A percentile compares a stretch with the other conserved stretches of the same genome.
These are phyloP conservation scores for Subacronicta megacephala DNA, from an alignment of 2,888 invertebrate species.

Conservation along the genomic window DNA sequence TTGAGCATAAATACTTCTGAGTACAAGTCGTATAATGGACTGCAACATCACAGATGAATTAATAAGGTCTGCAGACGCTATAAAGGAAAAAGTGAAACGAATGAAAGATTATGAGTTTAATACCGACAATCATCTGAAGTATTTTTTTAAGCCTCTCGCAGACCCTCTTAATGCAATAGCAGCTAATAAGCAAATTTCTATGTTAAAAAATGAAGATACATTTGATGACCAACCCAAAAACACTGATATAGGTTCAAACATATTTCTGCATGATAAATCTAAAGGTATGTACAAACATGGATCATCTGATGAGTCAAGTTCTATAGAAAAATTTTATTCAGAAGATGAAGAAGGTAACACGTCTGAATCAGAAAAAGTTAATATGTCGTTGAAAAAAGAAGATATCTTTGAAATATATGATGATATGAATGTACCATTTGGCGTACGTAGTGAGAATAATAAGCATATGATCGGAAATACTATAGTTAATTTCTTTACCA, in stretches of 20 bases:
- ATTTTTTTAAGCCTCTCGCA: neutral
- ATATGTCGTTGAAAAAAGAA: neutral
- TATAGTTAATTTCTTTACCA: no score
- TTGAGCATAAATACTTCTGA: neutral
- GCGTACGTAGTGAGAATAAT: constrained; percentile 6
- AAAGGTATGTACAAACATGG: neutral
- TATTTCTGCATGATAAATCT: neutral
- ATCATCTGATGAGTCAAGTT: neutral
- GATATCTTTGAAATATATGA: constrained; percentile 2
- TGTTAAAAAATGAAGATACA: neutral
- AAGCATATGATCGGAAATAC: neutral
- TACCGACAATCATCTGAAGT: neutral
- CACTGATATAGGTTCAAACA: neutral
- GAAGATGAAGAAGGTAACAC: no score
- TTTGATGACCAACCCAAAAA: neutral
- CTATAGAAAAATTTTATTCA: no score
- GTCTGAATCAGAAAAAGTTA: no score
- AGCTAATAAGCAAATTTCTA: neutral
- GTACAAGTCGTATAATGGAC: neutral
- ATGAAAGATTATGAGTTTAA: neutral
- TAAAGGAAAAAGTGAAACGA: constrained; percentile 8
- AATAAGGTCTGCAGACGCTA: neutral
- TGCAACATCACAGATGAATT: neutral
- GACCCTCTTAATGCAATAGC: neutral
- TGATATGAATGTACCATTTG: constrained; percentile 7